Conservation (phyloP, 2,888 invertebrate genomes). For the Agonum fuliginosum region DNA sequence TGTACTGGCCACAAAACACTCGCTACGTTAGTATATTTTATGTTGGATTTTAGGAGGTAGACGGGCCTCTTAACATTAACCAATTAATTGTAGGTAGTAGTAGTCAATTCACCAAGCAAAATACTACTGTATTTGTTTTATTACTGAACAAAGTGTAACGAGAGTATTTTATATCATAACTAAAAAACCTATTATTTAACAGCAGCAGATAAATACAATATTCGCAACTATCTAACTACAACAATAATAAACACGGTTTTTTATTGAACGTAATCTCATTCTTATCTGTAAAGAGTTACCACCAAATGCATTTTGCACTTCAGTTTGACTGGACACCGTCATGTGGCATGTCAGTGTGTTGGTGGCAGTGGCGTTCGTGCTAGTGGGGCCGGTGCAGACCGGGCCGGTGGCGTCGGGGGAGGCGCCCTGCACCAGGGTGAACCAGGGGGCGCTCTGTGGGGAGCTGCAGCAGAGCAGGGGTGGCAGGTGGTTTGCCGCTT, state of each 20-base stretch:
- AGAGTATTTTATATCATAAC: no score
- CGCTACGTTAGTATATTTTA: no score
- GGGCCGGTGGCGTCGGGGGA: no score
- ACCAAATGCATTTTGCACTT: conserved; percentile 41
- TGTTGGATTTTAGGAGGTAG: no score
- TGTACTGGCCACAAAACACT: no score
- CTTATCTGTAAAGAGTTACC: conserved; percentile 15
- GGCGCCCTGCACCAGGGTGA: neutral
- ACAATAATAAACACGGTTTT: conserved; percentile 17
- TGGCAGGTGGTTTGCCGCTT: conserved; percentile 14
- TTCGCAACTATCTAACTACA: neutral
- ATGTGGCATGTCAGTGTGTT: neutral
- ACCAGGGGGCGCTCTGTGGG: conserved; percentile 25
- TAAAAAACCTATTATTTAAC: no score
- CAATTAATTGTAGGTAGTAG: no score
- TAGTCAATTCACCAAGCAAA: no score
- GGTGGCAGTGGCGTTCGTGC: conserved; percentile 8
- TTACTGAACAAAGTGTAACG: no score
- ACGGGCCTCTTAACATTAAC: no score
- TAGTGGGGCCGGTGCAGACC: neutral
- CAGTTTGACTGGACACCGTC: neutral
- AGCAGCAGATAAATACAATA: neutral
- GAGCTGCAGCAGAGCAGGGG: neutral
- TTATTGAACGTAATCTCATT: conserved; percentile 16
- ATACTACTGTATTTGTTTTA: neutral